Conservation (phyloP, 2,888 invertebrate species). For the Matsumyia berberina region DNA sequence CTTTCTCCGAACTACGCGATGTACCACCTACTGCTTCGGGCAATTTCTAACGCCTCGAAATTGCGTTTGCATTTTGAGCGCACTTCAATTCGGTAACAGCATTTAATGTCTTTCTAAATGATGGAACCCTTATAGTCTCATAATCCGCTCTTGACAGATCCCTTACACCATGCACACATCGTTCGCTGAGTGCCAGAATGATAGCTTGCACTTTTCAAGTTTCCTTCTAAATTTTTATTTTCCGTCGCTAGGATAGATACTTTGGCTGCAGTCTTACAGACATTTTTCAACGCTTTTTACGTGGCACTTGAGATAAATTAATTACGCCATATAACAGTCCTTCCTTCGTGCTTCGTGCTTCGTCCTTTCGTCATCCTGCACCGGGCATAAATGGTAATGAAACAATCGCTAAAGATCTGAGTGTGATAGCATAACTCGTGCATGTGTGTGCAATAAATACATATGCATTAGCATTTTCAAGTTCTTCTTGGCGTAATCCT, state of each 20-base stretch:
- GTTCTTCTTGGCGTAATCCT: conserved; percentile 58
- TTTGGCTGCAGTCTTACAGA: conserved; percentile 43
- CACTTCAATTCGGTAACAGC: conserved; percentile 63
- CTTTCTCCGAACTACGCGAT: conserved; percentile 6
- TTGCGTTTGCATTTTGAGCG: conserved; percentile 37
- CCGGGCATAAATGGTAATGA: conserved; percentile 71
- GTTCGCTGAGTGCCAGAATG: conserved; percentile 32
- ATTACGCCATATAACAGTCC: conserved; percentile 54
- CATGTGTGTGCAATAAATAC: conserved; percentile 49
- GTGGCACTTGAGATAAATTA: conserved; percentile 71
- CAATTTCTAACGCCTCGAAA: conserved; percentile 15
- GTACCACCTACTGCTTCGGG: neutral
- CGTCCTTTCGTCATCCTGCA: neutral
- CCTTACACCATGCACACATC: conserved; percentile 36
- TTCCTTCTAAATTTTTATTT: conserved; percentile 33
- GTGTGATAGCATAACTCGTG: conserved; percentile 36
- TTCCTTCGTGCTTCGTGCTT: neutral
- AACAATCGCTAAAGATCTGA: conserved; percentile 69
- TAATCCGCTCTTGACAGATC: conserved; percentile 68
- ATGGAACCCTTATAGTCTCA: conserved; percentile 48
- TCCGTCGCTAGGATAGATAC: conserved; percentile 38
- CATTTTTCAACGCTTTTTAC: conserved; percentile 63
- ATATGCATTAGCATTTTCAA: conserved; percentile 64
- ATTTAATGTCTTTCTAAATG: conserved; percentile 59
- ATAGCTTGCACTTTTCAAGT: conserved; percentile 74